Conservation (phyloP, 2,888 invertebrate species). For the Eupithecia tripunctaria region DNA sequence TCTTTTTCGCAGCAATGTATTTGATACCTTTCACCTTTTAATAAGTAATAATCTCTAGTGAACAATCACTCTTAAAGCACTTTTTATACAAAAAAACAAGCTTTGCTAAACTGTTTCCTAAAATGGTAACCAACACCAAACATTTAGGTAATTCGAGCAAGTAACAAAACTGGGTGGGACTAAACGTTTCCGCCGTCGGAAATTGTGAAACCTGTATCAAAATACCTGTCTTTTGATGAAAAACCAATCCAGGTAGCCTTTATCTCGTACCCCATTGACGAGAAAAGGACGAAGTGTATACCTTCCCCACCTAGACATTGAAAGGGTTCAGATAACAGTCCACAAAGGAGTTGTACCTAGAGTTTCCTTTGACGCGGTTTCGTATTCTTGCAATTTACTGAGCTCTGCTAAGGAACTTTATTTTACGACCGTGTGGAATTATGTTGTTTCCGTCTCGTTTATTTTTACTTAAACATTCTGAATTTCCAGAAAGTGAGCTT, state of each 20-base stretch:
- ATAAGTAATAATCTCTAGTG: neutral
- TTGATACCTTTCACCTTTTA: neutral
- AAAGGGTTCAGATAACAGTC: constrained; percentile 37
- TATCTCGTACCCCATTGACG: constrained; percentile 17
- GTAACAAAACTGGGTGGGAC: neutral
- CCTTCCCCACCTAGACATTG: constrained; percentile 20
- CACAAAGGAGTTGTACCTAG: constrained; percentile 27
- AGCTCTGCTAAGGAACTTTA: constrained; percentile 14
- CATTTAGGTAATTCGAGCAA: neutral
- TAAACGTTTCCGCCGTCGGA: constrained; percentile 3
- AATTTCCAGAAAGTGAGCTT: neutral
- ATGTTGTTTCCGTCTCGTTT: constrained; percentile 11
- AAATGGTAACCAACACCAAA: neutral
- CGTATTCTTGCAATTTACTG: constrained; percentile 17
- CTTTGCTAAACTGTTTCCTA: neutral
- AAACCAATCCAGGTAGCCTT: constrained; percentile 17
- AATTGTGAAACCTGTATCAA: constrained; percentile 12
- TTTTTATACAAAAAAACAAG: neutral
- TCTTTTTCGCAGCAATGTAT: neutral
- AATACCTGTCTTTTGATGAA: constrained; percentile 9
- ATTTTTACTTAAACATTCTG: neutral
- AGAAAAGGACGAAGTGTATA: constrained; percentile 30
- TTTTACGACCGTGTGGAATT: constrained; percentile 17
- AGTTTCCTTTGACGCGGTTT: constrained; percentile 22
- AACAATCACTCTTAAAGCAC: neutral